Base-by-base conservation (phyloP, 2,797 vertebrate genomes). In the Microctenopoma lineatum region DNA sequence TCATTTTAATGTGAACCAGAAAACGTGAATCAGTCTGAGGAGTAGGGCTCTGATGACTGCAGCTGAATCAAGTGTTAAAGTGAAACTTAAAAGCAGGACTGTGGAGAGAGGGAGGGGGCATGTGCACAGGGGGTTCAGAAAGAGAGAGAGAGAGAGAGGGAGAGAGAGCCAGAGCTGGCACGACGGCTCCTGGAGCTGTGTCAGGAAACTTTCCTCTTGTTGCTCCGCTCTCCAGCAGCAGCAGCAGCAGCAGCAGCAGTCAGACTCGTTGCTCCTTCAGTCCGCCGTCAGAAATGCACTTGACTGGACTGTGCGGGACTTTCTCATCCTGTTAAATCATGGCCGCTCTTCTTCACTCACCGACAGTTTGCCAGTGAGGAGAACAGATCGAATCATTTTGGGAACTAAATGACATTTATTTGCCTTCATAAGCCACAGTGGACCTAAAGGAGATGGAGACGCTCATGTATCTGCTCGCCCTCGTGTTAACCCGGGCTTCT, bases 181-280 rank as follows among this genome's bases (percentile, higher is more conserved):
- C 39, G 73, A 38, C 48, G 52, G 61, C 80, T 74, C 39, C 2
- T 54, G 80, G 76, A 79, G 47, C 67, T 52, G 50, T 79, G 77
- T 73, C 80, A 73, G 75, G 79, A 89, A 88, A 84, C 70, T 80
- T 82, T 76, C 21, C 25, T 73, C 52, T 41, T n/a, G 48, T 41
- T 52, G 3, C 82, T 61, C 50, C 27, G 13, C 59, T 75, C 64
- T 4, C 52, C 55, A 42, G 29, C 29, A 32, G 29, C 29, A 32
- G 29, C 29, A 32, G 29, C 29, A 32, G 29, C 29, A 32, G 44
- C n/a, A 45, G 54, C 48, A 39, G 44, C 41, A 62, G 26, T 25
- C 70, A 38, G 66, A 16, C 60, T 64, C 8, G 15, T 8, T 16
- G 39, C n/a, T 29, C 15, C 53, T 47, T 26, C 61, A 45, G 29